Base-by-base conservation (phyloP, 2,888 invertebrate species). In the Geotrupes spiniger region DNA sequence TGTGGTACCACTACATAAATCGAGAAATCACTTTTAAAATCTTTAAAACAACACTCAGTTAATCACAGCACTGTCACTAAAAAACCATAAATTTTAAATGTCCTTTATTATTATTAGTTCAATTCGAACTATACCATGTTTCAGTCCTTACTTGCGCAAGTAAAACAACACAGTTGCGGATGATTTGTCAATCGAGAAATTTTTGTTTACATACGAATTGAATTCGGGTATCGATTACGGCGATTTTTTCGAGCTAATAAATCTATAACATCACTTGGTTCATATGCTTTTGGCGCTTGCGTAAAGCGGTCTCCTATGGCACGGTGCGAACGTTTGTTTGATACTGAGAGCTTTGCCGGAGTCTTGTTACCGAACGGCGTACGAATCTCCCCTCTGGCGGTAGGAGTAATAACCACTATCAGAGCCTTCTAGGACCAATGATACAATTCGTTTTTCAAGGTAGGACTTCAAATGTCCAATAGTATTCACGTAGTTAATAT, bases 401-500 rank as follows among this genome's bases (percentile, higher is more conserved):
- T 49, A 44, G 48, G 46, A 46, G 31, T 46, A 36, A 31, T 39
- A 56, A 59, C 54, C 50, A 57, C 28, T 36, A 39, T 21, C 43
- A 43, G 38, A 37, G 40, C 36, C 47, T 52, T 46, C 49, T 38
- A 57, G 59, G 56, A 56, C 60, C 60, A 60, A 60, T 60, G 54
- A 55, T 53, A 58, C 54, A 57, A 50, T 53, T 52, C 51, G 52
- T 52, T 53, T 58, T 49, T 51, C 53, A 55, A 52, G 58, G 57
- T 58, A 59, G 58, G 58, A 55, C 49, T 53, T 51, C 41, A 52
- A 52, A 49, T 59, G 49, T 53, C 57, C 58, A 55, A 57, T 57
- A 47, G 55, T 44, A 51, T 54, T 52, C 56, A 43, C 21, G 41
- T 42, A 39, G n/a, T 38, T 44, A 12, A 17, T 25, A 43, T 45